Base-by-base conservation (phyloP, 1,140 invertebrate species). In the Sitodiplosis mosellana region DNA sequence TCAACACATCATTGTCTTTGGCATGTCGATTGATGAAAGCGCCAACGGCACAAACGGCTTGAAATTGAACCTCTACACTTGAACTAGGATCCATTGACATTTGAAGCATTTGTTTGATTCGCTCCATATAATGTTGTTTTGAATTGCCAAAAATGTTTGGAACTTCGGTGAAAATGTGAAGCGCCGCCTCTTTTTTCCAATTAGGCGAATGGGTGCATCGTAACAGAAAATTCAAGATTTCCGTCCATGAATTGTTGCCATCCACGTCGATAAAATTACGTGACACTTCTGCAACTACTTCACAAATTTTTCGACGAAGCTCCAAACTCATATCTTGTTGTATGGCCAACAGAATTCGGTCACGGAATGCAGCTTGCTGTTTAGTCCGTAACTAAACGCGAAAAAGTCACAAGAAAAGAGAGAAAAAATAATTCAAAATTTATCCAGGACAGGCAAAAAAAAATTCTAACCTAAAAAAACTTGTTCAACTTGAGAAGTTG, bases 71-170 rank as follows among this genome's bases (percentile, higher is more conserved):
- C 52, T 82, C 77, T 48, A 78, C 77, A 55, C 79, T 74, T 51
- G 76, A 67, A 15, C 71, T 67, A 49, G 84, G 78, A 52, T 78
- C 71, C 34, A 95, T 68, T 43, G 83, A 83, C 51, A 87, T 79
- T 33, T 79, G 71, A 47, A 97, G 68, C 90, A 96, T 95, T 64
- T 91, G 82, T 61, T 94, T 94, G 51, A 98, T 98, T 5, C 94
- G 74, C 60, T 89, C 78, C 33, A 97, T 65, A 64, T 96, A 92
- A 58, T 88, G 81, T 46, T 75, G 71, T 66, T 97, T 89, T 61
- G 94, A 86, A 62, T 92, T 93, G 20, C 93, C 94, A 76, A 98
- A 98, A 27, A 97, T 83, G 37, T 89, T 87, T 48, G 95, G 94
- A 15, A 97, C 88, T 59, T 84, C 81, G 75, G 87, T 82, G 58